Conservation (phyloP, 2,113 vertebrate species). For the Crotalus tigris region DNA sequence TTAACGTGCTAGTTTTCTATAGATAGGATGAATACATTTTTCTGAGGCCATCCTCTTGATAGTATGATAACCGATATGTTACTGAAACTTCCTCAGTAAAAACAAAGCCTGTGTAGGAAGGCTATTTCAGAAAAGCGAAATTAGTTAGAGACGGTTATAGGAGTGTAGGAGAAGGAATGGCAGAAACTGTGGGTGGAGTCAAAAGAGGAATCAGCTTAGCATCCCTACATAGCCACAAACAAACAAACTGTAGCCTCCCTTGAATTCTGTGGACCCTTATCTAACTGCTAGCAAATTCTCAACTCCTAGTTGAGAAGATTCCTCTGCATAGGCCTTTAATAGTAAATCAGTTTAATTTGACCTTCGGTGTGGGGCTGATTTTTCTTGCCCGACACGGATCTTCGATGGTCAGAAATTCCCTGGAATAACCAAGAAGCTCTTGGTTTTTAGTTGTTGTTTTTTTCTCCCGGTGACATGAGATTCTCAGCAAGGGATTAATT, state of each 20-base stretch:
- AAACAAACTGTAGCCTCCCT: background rate
- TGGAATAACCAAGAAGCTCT: background rate
- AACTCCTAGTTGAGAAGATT: no score
- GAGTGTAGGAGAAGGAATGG: background rate
- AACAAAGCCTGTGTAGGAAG: background rate
- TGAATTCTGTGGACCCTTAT: background rate
- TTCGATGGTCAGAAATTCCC: constrained; percentile 7
- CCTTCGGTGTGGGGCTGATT: background rate
- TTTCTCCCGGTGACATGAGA: background rate
- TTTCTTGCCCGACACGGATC: background rate
- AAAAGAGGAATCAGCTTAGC: background rate
- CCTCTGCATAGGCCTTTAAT: background rate
- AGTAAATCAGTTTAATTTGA: background rate
- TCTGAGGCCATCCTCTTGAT: background rate
- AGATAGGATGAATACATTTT: no score
- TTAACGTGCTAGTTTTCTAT: background rate
- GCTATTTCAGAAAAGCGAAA: background rate
- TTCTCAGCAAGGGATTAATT: background rate
- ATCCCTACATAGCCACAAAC: background rate
- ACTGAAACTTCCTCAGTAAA: background rate
- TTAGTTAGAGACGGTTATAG: constrained; percentile 2
- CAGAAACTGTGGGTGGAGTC: background rate
- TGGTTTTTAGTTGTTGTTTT: background rate
- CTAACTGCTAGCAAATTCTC: background rate
- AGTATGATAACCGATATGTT: background rate